Evolutionary conservation across 2,797 vertebrate genomes (phyloP), one percentile per base, ranked within the genome.

Genomic region (Heteromormyrus szaboi): DNA sequence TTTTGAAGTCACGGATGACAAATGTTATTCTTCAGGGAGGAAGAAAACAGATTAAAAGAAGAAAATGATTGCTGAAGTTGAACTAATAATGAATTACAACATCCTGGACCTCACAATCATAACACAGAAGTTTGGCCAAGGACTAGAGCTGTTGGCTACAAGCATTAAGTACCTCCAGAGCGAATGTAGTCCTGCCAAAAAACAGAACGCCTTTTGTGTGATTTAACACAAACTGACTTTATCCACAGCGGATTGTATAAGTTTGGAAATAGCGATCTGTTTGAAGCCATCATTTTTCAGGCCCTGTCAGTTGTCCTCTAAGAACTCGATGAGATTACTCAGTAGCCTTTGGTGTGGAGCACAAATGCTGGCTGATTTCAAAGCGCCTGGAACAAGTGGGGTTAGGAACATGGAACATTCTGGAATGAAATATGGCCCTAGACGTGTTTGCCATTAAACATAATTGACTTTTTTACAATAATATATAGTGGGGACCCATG

Each of bases 41-140:
- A 56, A 51, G 83, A 85, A 56, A 86, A 86, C 53, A 86, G 85
- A 85, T 85, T 56, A 56, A 54, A 86, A 56, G 22, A 56, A 86
- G 50, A 56, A 86, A 37, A 56, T 33, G 50, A n/a, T 59, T 41
- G 33, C 51, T 56, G 53, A 56, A 59, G 51, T 50, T 51, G 83
- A 50, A 85, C 48, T 85, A 85, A 85, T 85, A 85, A 85, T 85
- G 83, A 85, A 85, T 85, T 85, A 85, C 83, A 85, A 85, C 83
- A 85, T 51, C 46, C 44, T 51, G 48, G 76, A 50, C 33, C 51
- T 37, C 85, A 22, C 29, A 56, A 54, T 56, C 53, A 56, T 44
- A 59, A 56, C 33, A 56, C 22, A 29, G 84, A 86, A 41, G 14
- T 59, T 59, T 56, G 85, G 53, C 85, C 29, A 53, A 86, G 17